Percentiles rank a stretch among this genome's conserved stretches.
Evolutionary conservation across 2,113 vertebrate species (phyloP).

Genomic region (Bufo bufo): DNA sequence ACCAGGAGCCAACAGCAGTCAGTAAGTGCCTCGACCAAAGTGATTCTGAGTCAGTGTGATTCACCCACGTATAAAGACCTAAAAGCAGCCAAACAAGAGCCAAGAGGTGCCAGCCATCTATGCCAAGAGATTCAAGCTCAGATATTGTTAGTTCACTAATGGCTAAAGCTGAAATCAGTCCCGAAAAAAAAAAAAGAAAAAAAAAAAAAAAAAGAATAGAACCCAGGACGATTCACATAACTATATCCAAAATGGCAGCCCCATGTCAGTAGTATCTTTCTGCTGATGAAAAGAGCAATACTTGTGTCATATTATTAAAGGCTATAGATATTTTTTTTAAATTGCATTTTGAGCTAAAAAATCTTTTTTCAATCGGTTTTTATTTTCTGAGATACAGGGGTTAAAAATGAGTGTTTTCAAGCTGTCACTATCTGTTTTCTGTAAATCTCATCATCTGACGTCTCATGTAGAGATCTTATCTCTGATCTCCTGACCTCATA

Average conservation of each 20-base stretch:
- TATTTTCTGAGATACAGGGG: too few species aligned
- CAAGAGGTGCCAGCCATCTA: constrained; percentile 24
- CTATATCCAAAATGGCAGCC: neutral
- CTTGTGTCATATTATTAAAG: too few species aligned
- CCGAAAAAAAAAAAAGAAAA: neutral
- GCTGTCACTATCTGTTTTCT: too few species aligned
- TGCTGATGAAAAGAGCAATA: neutral
- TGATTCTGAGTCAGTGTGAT: neutral
- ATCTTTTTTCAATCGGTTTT: too few species aligned
- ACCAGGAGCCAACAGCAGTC: neutral
- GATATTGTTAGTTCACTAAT: constrained; percentile 23
- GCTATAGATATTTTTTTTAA: too few species aligned
- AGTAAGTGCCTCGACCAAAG: neutral
- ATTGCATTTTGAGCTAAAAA: too few species aligned
- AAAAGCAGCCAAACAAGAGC: neutral
- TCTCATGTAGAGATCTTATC: too few species aligned
- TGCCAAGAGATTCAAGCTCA: constrained; percentile 16
- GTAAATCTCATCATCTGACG: too few species aligned
- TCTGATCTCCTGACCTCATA: too few species aligned
- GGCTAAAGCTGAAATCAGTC: neutral
- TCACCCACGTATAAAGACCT: constrained; percentile 18
- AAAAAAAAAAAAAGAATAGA: too few species aligned
- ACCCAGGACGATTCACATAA: neutral
- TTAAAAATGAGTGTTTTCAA: too few species aligned
- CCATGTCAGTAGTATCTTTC: neutral